Conservation (phyloP, 1,140 invertebrate genomes). For the Anagrus nilaparvatae region DNA sequence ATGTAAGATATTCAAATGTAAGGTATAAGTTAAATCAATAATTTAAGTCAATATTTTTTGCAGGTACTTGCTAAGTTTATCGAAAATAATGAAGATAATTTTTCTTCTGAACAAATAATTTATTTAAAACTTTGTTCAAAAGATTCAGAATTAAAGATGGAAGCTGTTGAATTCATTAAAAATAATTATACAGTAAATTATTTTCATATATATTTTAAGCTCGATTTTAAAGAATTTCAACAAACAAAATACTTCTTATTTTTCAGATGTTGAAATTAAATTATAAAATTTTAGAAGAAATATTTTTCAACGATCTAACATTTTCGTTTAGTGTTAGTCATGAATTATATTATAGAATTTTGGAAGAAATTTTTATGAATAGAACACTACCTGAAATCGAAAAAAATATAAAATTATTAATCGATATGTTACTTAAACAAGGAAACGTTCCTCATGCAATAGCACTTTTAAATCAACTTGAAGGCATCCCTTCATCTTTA, state of each 20-base stretch:
- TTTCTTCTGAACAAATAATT: slow-evolving; percentile 26
- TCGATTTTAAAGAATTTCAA: neutral
- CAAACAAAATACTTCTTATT: slow-evolving; percentile 6
- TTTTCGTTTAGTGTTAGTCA: slow-evolving; percentile 31
- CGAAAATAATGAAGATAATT: slow-evolving; percentile 18
- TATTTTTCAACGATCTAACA: slow-evolving; percentile 37
- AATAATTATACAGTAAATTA: slow-evolving; percentile 25
- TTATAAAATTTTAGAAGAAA: slow-evolving; percentile 30
- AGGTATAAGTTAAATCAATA: too few relatives aligned
- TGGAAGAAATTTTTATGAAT: slow-evolving; percentile 34
- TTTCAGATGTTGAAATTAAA: slow-evolving; percentile 26
- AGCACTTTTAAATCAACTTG: slow-evolving; percentile 31
- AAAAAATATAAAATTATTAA: slow-evolving; percentile 28
- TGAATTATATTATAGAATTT: slow-evolving; percentile 31
- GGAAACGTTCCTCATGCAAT: slow-evolving; percentile 33
- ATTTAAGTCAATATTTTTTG: slow-evolving; percentile 8
- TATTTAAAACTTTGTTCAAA: slow-evolving; percentile 29
- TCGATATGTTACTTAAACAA: slow-evolving; percentile 30
- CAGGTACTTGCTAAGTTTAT: slow-evolving; percentile 30
- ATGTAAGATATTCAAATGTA: slow-evolving; percentile 19
- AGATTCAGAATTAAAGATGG: slow-evolving; percentile 22
- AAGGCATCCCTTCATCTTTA: slow-evolving; percentile 30
- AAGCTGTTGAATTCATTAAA: slow-evolving; percentile 31
- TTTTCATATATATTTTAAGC: neutral
- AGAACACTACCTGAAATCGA: slow-evolving; percentile 26